A percentile compares a stretch with the other conserved stretches of the same genome.
These are phyloP conservation scores for Chymomyza caudatula DNA, from an alignment of 2,888 invertebrate species.

Conservation along the genomic window DNA sequence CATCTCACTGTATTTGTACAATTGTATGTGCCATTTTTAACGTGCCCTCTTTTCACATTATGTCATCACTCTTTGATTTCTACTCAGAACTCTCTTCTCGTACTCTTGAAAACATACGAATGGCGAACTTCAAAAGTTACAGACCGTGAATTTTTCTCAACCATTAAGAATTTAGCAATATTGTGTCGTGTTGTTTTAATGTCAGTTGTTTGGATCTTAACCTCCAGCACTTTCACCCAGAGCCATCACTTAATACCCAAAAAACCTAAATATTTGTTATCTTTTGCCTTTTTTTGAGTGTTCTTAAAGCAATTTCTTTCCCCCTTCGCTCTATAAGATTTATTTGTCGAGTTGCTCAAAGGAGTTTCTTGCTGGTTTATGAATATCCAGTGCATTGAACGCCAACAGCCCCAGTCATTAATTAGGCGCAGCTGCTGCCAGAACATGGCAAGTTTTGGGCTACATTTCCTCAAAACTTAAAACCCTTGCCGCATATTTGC, in stretches of 20 bases:
- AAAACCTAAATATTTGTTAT: conserved; percentile 39
- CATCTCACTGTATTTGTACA: too few species aligned
- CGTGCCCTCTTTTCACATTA: too few species aligned
- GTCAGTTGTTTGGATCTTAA: too few species aligned
- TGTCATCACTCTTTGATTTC: too few species aligned
- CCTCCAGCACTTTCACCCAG: conserved; percentile 43
- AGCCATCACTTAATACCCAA: conserved; percentile 51
- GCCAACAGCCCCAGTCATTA: conserved; percentile 56
- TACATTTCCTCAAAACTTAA: neutral
- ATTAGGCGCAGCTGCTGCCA: conserved; percentile 67
- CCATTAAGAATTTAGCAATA: too few species aligned
- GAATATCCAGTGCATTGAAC: conserved; percentile 73
- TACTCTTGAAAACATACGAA: too few species aligned
- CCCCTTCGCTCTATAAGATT: conserved; percentile 40
- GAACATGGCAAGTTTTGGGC: neutral
- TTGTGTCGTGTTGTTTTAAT: too few species aligned
- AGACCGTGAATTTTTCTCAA: too few species aligned
- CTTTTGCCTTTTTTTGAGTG: neutral
- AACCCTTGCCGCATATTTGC: conserved; percentile 46
- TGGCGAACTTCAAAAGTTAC: too few species aligned
- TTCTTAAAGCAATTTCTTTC: neutral
- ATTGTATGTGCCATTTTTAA: too few species aligned
- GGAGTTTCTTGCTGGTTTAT: conserved; percentile 49
- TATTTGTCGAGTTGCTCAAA: conserved; percentile 66
- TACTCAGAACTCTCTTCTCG: too few species aligned